phyloP scores from a whole-genome alignment of 2,797 vertebrate genomes.

The Lophotriccus pileatus region DNA sequence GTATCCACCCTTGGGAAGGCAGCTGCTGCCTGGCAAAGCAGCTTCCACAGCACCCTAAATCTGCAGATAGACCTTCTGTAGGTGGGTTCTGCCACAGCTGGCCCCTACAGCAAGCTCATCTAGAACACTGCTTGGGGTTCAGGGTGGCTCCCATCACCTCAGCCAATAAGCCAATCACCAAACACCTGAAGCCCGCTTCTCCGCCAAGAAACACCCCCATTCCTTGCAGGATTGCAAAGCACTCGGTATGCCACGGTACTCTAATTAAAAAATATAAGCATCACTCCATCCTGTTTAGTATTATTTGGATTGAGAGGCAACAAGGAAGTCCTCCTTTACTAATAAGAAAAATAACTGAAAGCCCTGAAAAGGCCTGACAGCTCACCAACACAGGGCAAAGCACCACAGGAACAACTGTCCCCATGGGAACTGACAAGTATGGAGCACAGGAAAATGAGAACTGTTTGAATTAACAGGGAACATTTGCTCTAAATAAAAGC shows the following conservation, averaged over 20 bases:
- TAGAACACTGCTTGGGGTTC: not conserved
- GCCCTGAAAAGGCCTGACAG: slow-evolving; percentile 12
- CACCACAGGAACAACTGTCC: slow-evolving; percentile 39
- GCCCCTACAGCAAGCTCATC: not conserved
- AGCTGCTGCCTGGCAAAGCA: not conserved
- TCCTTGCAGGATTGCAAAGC: not conserved
- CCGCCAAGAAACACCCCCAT: not conserved
- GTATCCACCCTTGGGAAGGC: not conserved
- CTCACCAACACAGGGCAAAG: slow-evolving; percentile 38
- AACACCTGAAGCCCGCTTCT: not conserved
- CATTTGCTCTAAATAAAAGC: slow-evolving; percentile 72
- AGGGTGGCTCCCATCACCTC: not conserved
- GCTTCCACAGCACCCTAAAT: not conserved
- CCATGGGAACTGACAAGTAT: slow-evolving; percentile 40
- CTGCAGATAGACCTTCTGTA: not conserved
- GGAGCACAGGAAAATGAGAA: slow-evolving; percentile 47
- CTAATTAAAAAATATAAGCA: not conserved
- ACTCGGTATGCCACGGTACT: not conserved
- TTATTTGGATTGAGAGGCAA: not conserved
- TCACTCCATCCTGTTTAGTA: not conserved
- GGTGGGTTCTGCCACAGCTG: not conserved
- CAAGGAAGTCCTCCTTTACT: not conserved
- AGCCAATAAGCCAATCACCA: not conserved
- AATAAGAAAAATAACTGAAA: slow-evolving; percentile 47
- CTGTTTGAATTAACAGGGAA: slow-evolving; percentile 63